These are phyloP conservation scores for Ethmia dodecea DNA, from an alignment of 2,888 invertebrate genomes.

Conservation along the genomic window DNA sequence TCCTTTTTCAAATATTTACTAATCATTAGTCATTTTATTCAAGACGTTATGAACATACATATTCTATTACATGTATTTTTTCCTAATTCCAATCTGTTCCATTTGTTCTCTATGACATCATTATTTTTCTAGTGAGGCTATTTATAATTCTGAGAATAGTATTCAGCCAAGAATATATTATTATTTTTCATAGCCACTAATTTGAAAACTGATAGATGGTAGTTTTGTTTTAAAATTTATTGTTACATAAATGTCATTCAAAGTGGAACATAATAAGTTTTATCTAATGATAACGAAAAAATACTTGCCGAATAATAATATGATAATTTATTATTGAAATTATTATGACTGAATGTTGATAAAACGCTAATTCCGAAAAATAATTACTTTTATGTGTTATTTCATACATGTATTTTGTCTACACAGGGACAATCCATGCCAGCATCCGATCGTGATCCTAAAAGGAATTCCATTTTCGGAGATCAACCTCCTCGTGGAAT, in stretches of 20 bases:
- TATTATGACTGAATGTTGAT: slow-evolving; percentile 12
- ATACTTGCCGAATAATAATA: slow-evolving; percentile 26
- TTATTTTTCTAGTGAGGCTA: slow-evolving; percentile 57
- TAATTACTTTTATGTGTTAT: not conserved
- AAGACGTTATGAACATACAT: slow-evolving; percentile 1
- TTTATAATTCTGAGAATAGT: slow-evolving; percentile 45
- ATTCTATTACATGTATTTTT: slow-evolving; percentile 16
- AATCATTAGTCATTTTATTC: not conserved
- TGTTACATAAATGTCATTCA: slow-evolving; percentile 36
- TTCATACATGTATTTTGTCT: slow-evolving; percentile 18
- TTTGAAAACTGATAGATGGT: not conserved
- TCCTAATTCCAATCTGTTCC: slow-evolving; percentile 34
- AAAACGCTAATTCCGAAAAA: slow-evolving; percentile 1
- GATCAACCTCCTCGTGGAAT: slow-evolving; percentile 82
- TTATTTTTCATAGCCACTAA: slow-evolving; percentile 21
- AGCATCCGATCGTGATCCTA: slow-evolving; percentile 84
- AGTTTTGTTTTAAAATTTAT: not conserved
- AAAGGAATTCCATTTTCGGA: slow-evolving; percentile 81
- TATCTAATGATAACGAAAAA: slow-evolving; percentile 39
- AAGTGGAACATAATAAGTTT: slow-evolving; percentile 23
- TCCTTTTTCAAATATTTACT: not conserved
- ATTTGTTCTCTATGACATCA: slow-evolving; percentile 61
- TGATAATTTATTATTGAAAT: slow-evolving; percentile 29
- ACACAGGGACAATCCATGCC: slow-evolving; percentile 81
- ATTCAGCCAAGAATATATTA: slow-evolving; percentile 38